Evolutionary conservation across 2,113 vertebrate species (phyloP), one percentile per base, ranked within the genome.

Genomic region (Turdus rufiventris): DNA sequence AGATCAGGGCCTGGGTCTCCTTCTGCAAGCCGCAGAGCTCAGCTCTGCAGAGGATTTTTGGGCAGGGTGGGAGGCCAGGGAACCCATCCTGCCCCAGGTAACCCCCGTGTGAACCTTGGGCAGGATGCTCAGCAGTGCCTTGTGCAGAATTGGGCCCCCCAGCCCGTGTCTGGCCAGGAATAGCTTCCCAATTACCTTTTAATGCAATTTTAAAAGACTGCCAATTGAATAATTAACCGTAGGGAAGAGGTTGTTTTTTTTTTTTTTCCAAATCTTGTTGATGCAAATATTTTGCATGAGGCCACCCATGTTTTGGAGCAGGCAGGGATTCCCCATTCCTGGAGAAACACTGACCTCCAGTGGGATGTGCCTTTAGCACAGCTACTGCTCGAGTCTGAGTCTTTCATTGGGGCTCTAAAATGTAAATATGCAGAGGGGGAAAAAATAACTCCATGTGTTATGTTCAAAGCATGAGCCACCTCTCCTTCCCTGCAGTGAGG

Each of bases 281-380:
- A 50, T 60, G 91, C 83, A 73, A 73, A 24, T 60, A 25, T 42
- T 93, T 74, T 45, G 78, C 90, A 28, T 29, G 51, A 60, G 94
- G 91, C 91, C 91, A 94, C 94, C 94, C 94, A 29, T 66, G 88
- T 50, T 75, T 72, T 2, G 3, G 84, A 87, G 23, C 33, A n/a
- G 71, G n/a, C 31, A 25, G 47, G 0, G 1, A 33, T 48, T 81
- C 81, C 28, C 36, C 7, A 7, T 94, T 96, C 18, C 91, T 94
- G 33, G 88, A 23, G 93, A 50, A 96, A 96, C 40, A 89, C 75
- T 91, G 96, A 92, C 93, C 95, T 91, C 97, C 95, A 93, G 92
- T 74, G 96, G 95, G 88, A 53, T 26, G 48, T 4, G 25, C 31
- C 25, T 83, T 20, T 12, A 79, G 6, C 36, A 24, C 94, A 92